Conservation (phyloP, 2,797 vertebrate species). For the Melanotaenia parkinsoni region DNA sequence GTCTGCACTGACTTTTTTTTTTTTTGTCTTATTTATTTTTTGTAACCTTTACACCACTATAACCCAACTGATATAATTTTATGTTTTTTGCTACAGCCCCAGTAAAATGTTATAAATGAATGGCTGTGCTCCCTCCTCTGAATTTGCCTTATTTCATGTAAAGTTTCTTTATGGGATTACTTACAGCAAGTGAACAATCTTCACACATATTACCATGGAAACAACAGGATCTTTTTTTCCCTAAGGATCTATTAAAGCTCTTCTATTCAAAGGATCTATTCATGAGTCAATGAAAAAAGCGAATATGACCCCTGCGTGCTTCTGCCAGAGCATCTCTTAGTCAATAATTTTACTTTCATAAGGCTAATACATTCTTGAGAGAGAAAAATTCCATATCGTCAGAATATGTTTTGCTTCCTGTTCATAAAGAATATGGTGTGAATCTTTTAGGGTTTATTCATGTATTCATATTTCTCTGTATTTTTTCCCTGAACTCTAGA, state of each 20-base stretch:
- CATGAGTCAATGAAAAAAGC: slow-evolving; percentile 58
- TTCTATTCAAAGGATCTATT: slow-evolving; percentile 64
- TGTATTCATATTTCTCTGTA: not conserved
- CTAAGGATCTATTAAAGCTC: slow-evolving; percentile 67
- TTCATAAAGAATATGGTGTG: not conserved
- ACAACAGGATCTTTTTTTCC: slow-evolving; percentile 63
- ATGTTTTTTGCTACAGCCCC: slow-evolving; percentile 11
- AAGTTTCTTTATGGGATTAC: slow-evolving; percentile 61
- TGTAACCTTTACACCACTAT: too few relatives aligned
- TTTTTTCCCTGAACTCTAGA: too few relatives aligned
- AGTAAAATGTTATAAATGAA: slow-evolving; percentile 35
- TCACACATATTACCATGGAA: slow-evolving; percentile 81
- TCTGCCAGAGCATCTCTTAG: slow-evolving; percentile 31
- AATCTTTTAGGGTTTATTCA: not conserved
- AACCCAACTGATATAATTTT: too few relatives aligned
- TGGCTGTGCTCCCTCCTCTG: slow-evolving; percentile 7
- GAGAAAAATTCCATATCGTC: not conserved
- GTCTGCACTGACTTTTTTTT: slow-evolving; percentile 34
- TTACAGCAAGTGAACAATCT: slow-evolving; percentile 42
- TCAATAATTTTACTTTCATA: slow-evolving; percentile 46
- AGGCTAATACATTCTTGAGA: not conserved
- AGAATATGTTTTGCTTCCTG: slow-evolving; percentile 6
- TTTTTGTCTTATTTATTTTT: not conserved
- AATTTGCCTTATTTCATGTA: slow-evolving; percentile 61
- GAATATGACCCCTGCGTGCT: slow-evolving; percentile 51